Percentiles rank a stretch among this genome's conserved stretches.
Conservation (phyloP, 2,888 invertebrate genomes). For the Dione vanillae region DNA sequence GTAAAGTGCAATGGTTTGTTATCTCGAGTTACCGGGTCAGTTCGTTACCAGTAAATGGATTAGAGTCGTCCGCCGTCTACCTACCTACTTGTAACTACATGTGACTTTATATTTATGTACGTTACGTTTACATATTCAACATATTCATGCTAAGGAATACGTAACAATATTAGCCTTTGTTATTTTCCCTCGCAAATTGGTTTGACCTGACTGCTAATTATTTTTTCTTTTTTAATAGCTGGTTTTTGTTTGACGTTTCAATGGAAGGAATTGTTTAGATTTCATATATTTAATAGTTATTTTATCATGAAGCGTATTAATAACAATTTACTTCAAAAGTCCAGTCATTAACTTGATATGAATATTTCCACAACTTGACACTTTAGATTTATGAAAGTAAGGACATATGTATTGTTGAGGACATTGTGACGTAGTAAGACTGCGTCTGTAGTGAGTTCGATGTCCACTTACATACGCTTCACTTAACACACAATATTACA, state of each 20-base stretch:
- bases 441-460: no score
- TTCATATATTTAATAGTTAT: neutral
- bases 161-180: slow-evolving; percentile 22
- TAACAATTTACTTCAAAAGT: no score
- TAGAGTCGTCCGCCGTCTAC: slow-evolving; percentile 52
- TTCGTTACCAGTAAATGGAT: slow-evolving; percentile 76
- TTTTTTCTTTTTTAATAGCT: neutral
- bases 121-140: slow-evolving; percentile 24
- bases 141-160: slow-evolving; percentile 17
- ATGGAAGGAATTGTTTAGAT: neutral
- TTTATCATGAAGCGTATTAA: no score
- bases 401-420: no score
- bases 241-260: neutral
- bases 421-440: no score
- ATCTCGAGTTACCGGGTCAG: slow-evolving; percentile 63
- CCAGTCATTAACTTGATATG: no score
- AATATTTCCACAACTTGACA: no score
- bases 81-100: slow-evolving; percentile 12
- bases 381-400: no score
- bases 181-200: slow-evolving; percentile 16
- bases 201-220: slow-evolving; percentile 7
- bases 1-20: slow-evolving; percentile 65
- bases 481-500: no score
- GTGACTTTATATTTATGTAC: slow-evolving; percentile 24
- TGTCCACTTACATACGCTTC: no score